Conservation (phyloP, 2,113 vertebrate species). For the Chamaetylas fuelleborni region DNA sequence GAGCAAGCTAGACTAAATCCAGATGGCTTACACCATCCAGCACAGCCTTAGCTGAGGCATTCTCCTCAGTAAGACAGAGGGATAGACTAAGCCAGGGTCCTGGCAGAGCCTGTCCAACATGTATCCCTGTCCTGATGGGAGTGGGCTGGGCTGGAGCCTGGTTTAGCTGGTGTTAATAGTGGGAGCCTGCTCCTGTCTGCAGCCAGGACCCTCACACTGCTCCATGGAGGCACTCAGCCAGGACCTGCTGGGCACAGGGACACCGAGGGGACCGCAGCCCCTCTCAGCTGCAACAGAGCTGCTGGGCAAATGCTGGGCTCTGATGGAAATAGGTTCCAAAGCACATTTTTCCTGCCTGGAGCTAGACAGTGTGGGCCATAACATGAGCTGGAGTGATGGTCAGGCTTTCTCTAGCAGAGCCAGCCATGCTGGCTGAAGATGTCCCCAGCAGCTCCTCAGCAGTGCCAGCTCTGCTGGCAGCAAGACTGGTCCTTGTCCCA, state of each 20-base stretch:
- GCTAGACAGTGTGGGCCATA: no score
- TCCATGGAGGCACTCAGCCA: neutral
- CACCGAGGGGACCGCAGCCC: neutral
- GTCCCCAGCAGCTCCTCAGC: neutral
- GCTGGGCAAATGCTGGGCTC: neutral
- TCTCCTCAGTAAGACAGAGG: neutral
- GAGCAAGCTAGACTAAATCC: neutral
- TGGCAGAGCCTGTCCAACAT: neutral
- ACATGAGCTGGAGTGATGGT: neutral
- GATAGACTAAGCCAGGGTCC: neutral
- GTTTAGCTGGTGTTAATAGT: neutral
- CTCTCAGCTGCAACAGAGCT: neutral
- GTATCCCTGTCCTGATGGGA: neutral
- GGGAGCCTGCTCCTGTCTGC: neutral
- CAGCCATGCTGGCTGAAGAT: neutral
- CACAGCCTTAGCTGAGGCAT: neutral
- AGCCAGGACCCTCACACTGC: neutral
- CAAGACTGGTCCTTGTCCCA: neutral
- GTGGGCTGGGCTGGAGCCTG: neutral
- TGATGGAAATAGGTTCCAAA: neutral
- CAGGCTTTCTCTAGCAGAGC: neutral
- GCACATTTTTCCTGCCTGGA: neutral
- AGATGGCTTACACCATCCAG: neutral
- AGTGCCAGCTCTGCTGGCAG: neutral
- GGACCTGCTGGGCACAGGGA: neutral